A percentile compares a stretch with the other conserved stretches of the same genome.
phyloP scores from a whole-genome alignment of 2,113 vertebrate genomes.

The Ochotona princeps region DNA sequence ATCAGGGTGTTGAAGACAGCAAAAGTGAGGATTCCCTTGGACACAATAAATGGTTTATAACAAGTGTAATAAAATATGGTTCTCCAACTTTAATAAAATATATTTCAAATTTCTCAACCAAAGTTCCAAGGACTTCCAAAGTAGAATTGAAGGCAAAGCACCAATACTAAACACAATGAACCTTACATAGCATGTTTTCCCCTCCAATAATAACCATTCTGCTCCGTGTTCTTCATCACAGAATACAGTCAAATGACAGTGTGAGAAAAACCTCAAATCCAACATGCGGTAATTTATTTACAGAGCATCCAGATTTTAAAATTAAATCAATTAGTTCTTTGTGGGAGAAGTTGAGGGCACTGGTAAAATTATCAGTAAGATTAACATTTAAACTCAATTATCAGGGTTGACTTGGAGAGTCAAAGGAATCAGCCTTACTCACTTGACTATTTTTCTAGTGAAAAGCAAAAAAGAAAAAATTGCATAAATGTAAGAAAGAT shows the following conservation, averaged over 20 bases:
- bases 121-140: constrained; percentile 26
- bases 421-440: not conserved
- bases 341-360: constrained; percentile 32
- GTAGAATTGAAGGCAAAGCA: constrained; percentile 4
- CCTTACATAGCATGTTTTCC: not conserved
- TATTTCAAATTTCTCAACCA: constrained; percentile 11
- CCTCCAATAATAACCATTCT: constrained; percentile 2
- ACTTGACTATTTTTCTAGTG: not conserved
- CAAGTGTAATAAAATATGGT: too few species aligned
- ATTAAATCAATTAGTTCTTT: constrained; percentile 57
- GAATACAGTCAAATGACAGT: constrained; percentile 25
- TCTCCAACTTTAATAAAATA: not conserved
- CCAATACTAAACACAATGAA: not conserved
- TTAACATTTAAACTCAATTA: constrained; percentile 27
- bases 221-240: not conserved
- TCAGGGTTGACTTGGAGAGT: not conserved
- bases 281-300: constrained; percentile 51
- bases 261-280: not conserved
- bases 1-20: not conserved
- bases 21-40: not conserved
- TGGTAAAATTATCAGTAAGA: constrained; percentile 40
- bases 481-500: not conserved
- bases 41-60: not conserved
- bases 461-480: not conserved
- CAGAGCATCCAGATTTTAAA: constrained; percentile 45